Evolutionary conservation across 2,113 vertebrate species (phyloP).

Genomic region (Murina feae): DNA sequence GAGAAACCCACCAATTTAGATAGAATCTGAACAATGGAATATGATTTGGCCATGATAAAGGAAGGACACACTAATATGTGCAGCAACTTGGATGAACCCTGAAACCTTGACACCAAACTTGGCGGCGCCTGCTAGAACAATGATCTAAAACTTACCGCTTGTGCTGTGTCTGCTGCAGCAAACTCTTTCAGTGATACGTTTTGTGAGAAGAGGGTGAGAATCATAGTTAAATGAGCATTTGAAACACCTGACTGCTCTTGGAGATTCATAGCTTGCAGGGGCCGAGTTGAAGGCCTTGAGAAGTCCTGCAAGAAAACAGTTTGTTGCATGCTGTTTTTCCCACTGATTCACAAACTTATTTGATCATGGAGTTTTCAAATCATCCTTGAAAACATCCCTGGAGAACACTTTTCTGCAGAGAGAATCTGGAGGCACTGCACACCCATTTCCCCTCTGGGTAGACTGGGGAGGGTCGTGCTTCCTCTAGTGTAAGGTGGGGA

Average conservation of each 20-base stretch:
- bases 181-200: not conserved
- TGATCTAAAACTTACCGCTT: not conserved
- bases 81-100: too few species aligned
- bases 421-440: not conserved
- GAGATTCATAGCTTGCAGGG: not conserved
- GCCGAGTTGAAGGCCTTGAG: not conserved
- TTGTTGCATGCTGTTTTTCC: not conserved
- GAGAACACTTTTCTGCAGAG: not conserved
- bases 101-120: not conserved
- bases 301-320: not conserved
- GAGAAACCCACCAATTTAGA: not conserved
- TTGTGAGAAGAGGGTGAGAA: not conserved
- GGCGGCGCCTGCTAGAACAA: not conserved
- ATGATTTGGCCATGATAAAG: not conserved
- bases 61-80: too few species aligned
- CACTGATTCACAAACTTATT: not conserved
- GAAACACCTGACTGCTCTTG: not conserved
- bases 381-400: not conserved
- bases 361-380: not conserved
- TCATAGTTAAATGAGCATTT: too few species aligned
- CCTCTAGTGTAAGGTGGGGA: not conserved
- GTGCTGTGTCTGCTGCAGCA: not conserved
- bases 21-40: not conserved
- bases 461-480: not conserved
- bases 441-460: not conserved